These are phyloP conservation scores for Cremastobaeus sp. DNA, from an alignment of 2,888 invertebrate species.

Conservation along the genomic window DNA sequence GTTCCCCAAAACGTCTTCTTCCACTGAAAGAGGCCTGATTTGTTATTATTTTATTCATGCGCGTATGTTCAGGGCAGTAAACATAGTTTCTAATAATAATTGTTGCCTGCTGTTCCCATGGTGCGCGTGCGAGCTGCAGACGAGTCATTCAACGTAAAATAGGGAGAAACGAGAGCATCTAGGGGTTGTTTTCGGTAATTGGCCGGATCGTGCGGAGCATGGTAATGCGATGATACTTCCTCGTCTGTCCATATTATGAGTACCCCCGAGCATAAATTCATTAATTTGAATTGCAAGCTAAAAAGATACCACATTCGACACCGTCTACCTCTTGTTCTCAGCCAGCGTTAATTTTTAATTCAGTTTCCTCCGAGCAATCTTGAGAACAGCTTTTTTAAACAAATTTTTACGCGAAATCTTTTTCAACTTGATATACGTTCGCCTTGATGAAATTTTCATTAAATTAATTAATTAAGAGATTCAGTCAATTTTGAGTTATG, in stretches of 20 bases:
- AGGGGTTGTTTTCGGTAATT: constrained; percentile 71
- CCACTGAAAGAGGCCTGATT: constrained; percentile 31
- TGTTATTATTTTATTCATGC: constrained; percentile 63
- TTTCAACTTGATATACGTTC: too few relatives aligned
- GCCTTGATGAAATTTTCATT: too few relatives aligned
- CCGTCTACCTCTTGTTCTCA: constrained; percentile 24
- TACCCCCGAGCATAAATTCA: constrained; percentile 69
- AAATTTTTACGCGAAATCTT: neutral
- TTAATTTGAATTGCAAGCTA: constrained; percentile 69
- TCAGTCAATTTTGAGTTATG: too few relatives aligned
- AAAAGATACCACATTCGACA: constrained; percentile 62
- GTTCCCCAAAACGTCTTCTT: constrained; percentile 16
- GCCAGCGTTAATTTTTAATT: constrained; percentile 49
- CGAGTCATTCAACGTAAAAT: constrained; percentile 55
- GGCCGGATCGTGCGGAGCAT: constrained; percentile 70
- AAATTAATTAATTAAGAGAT: too few relatives aligned
- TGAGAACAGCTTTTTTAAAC: constrained; percentile 3
- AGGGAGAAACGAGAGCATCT: constrained; percentile 54
- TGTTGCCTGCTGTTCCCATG: constrained; percentile 62
- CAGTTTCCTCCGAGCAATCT: constrained; percentile 5
- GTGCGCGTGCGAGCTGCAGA: constrained; percentile 46
- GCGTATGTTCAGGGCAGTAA: constrained; percentile 52
- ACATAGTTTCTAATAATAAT: constrained; percentile 64
- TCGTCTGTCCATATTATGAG: constrained; percentile 68
- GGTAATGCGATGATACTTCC: constrained; percentile 66